Evolutionary conservation across 2,888 invertebrate genomes (phyloP), one percentile per base, ranked within the genome.

Genomic region (Sipha maydis): DNA sequence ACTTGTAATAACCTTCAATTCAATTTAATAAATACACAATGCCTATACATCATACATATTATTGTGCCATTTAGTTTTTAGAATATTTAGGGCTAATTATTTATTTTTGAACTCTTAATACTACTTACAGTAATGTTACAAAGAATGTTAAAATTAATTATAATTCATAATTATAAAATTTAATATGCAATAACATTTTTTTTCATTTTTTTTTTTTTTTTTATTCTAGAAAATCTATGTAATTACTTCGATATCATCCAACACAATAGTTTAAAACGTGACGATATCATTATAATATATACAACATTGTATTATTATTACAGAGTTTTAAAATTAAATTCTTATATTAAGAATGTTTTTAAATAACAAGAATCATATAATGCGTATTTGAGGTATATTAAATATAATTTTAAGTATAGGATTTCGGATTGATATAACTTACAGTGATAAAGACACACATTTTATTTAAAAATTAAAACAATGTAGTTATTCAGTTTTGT

Each of bases 311-410:
- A 73, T n/a, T n/a, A 34, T 73, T 73, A 34, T 73, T 54, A 9
- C 17, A 1, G 73, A 8, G 19, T 41, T 41, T 19, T 69, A 69
- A 14, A 25, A 4, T 25, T n/a, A 38, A 56, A 75, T 17, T 31
- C 21, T 31, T 61, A 21, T 71, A 34, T 54, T 83, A 67, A 11
- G 34, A n/a, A 19, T n/a, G 34, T 56, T 75, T n/a, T 83, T 25
- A 48, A 73, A 56, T 73, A 83, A 73, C n/a, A 38, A 83, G 56
- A 38, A 75, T 56, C n/a, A 73, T 0, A 54, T 31, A 19, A 83
- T 38, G 73, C 83, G 28, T 75, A 56, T 73, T 83, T 34, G n/a
- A 56, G n/a, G 56, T 34, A 34, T 38, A 75, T 83, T 38, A 38
- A 83, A 83, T 54, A 73, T 4, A 54, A 54, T 48, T 31, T 38